Evolutionary conservation across 2,797 vertebrate genomes (phyloP), one percentile per base, ranked within the genome.

Genomic region (Sebastes minor): DNA sequence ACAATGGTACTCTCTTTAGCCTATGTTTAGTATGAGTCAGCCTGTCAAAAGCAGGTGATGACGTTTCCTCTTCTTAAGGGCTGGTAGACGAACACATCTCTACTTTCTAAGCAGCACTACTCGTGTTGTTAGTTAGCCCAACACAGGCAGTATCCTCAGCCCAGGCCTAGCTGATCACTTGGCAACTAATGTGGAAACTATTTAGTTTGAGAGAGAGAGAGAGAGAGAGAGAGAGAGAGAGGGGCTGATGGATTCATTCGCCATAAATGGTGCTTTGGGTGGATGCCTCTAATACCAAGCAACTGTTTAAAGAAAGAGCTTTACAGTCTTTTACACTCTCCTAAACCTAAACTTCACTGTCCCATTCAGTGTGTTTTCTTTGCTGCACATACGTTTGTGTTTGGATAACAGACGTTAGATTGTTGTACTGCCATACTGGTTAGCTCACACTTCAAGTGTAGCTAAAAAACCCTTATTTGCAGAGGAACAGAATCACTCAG

Each of bases 101-200:
- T 57, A 5, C 55, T 32, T 23, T 71, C 33, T 30, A 11, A 64
- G 67, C 14, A 12, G 27, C 13, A 8, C 52, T 60, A 4, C 53
- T 56, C 6, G 12, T 62, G n/a, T 16, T 68, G 28, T 68, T 73
- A 55, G 38, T 49, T 16, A 20, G 49, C 20, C 25, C 13, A 22
- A 18, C 64, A 60, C 72, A 35, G 35, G 16, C 75, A 8, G 57
- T 52, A 33, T 66, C 71, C 76, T 74, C 62, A 25, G 63, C 72
- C 32, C 71, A 66, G 73, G 65, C 79, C 70, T 42, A 73, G 60
- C 84, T 63, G 80, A 90, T 92, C 89, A 77, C 83, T 77, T 76
- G 82, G 84, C 75, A 84, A 84, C 88, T 91, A 88, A 91, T 86
- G 87, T 92, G 92, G 89, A 93, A 93, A 92, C 64, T 92, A 93